phyloP scores from a whole-genome alignment of 2,113 vertebrate genomes.

The Bujurquina vittata region DNA sequence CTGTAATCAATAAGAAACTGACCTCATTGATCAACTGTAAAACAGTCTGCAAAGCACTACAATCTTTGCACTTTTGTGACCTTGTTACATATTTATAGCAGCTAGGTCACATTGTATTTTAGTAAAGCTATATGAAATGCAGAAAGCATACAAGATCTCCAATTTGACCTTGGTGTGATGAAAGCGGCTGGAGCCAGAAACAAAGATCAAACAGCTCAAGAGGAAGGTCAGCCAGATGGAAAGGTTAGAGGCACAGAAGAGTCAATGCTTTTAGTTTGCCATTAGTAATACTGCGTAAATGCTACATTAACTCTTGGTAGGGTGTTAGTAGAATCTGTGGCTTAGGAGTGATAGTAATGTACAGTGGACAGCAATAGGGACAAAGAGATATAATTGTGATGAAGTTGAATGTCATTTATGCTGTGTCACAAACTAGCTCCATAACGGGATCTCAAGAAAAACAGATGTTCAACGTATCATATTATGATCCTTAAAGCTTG shows the following conservation, averaged over 20 bases:
- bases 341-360: slow-evolving; percentile 4
- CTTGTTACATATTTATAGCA: slow-evolving; percentile 26
- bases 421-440: slow-evolving; percentile 24
- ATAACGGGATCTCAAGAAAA: slow-evolving; percentile 20
- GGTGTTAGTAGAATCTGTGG: slow-evolving; percentile 25
- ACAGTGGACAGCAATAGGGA: neutral
- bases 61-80: slow-evolving; percentile 24
- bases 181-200: slow-evolving; percentile 26
- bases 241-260: slow-evolving; percentile 43
- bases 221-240: slow-evolving; percentile 56
- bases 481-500: slow-evolving; percentile 8
- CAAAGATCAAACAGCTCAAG: slow-evolving; percentile 36
- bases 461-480: slow-evolving; percentile 23
- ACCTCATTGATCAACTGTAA: neutral
- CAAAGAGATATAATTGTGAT: slow-evolving; percentile 36
- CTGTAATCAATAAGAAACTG: slow-evolving; percentile 10
- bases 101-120: slow-evolving; percentile 30
- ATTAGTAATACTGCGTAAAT: slow-evolving; percentile 38
- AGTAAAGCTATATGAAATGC: slow-evolving; percentile 35
- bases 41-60: slow-evolving; percentile 15
- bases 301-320: slow-evolving; percentile 18
- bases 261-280: slow-evolving; percentile 41
- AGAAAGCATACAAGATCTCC: slow-evolving; percentile 38
- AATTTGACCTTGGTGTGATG: slow-evolving; percentile 37
- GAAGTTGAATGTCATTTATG: slow-evolving; percentile 15